Percentiles rank a stretch among this genome's conserved stretches.
phyloP scores from a whole-genome alignment of 2,113 vertebrate species.

The Urocynchramus pylzowi region DNA sequence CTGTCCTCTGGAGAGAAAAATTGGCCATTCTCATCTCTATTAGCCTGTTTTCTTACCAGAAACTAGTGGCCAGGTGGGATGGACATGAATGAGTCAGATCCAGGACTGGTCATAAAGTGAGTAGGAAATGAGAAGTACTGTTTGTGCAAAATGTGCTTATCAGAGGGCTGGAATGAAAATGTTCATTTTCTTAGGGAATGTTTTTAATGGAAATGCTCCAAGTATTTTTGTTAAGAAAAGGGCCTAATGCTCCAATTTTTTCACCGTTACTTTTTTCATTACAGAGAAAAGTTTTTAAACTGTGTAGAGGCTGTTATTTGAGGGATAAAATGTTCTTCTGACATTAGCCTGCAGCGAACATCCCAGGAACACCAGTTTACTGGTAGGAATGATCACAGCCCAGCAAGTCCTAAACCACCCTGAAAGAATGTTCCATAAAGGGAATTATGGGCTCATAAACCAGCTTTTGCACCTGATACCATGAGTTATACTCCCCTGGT shows the following conservation, averaged over 20 bases:
- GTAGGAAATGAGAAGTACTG: conserved; percentile 33
- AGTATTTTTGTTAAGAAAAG: background rate
- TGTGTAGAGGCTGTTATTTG: background rate
- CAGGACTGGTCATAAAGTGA: background rate
- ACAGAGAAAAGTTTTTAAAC: background rate
- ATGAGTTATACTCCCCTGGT: background rate
- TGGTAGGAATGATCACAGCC: background rate
- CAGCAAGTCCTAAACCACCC: conserved; percentile 5
- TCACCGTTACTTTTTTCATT: background rate
- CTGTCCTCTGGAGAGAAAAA: background rate
- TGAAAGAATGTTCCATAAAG: background rate
- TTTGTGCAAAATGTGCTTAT: conserved; percentile 47
- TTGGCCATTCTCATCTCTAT: background rate
- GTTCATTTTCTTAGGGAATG: conserved; percentile 20
- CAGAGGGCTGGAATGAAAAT: background rate
- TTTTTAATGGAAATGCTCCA: conserved; percentile 32
- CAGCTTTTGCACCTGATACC: conserved; percentile 25
- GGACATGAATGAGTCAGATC: background rate
- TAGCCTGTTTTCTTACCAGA: background rate
- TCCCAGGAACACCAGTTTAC: background rate
- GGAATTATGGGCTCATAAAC: background rate
- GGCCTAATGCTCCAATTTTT: background rate
- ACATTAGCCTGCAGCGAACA: background rate
- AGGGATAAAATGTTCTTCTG: conserved; percentile 1
- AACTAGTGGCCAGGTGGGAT: background rate